These are phyloP conservation scores for Drosophila gunungcola DNA, from an alignment of 1,140 invertebrate species.

Conservation along the genomic window DNA sequence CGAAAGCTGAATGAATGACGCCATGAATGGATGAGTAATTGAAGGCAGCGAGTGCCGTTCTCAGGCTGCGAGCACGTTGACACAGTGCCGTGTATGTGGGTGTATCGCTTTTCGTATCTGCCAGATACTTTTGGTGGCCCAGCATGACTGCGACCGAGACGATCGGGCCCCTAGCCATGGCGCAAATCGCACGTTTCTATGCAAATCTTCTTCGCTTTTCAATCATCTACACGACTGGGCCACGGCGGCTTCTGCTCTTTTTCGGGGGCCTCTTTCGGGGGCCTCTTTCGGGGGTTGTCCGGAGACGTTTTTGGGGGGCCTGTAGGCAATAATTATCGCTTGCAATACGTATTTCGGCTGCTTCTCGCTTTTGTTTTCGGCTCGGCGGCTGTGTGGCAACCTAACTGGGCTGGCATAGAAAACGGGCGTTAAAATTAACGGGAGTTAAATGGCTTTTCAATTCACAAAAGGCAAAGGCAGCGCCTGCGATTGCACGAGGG, in stretches of 20 bases:
- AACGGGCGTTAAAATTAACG: constrained; percentile 82
- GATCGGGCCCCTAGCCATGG: constrained; percentile 54
- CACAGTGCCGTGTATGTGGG: constrained; percentile 55
- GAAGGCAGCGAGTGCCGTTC: constrained; percentile 59
- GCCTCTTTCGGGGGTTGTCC: constrained; percentile 26
- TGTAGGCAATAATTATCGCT: constrained; percentile 82
- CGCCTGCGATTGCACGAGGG: constrained; percentile 23
- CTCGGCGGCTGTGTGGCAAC: constrained; percentile 64
- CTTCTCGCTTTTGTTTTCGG: constrained; percentile 77
- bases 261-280: constrained; percentile 34
- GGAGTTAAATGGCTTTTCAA: constrained; percentile 81
- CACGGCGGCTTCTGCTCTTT: constrained; percentile 59
- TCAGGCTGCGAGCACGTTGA: constrained; percentile 75
- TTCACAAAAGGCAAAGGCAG: constrained; percentile 56
- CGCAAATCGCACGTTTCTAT: constrained; percentile 82
- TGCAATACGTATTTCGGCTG: constrained; percentile 78
- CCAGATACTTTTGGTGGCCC: constrained; percentile 52
- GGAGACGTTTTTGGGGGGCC: constrained; percentile 49
- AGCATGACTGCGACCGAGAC: constrained; percentile 30
- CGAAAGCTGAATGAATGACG: constrained; percentile 55
- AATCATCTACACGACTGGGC: constrained; percentile 66
- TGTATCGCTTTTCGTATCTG: constrained; percentile 62
- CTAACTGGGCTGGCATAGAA: constrained; percentile 69
- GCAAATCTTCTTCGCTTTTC: constrained; percentile 78
- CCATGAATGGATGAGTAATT: constrained; percentile 73